phyloP scores from a whole-genome alignment of 2,797 vertebrate species.

The Linurgus olivaceus region DNA sequence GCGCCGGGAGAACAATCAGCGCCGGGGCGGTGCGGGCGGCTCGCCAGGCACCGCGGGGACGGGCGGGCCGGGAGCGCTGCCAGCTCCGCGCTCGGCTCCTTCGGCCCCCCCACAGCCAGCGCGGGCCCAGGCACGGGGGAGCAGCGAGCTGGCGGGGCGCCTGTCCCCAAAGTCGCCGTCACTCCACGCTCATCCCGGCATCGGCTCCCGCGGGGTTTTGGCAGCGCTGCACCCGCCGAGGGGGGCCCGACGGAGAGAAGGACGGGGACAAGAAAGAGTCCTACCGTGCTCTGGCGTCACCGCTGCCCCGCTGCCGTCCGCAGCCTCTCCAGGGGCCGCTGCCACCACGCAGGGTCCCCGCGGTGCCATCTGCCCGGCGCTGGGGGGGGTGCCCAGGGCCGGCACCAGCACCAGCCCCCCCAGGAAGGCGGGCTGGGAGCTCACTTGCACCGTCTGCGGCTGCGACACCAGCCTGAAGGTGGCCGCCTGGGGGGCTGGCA shows the following conservation, averaged over 20 bases:
- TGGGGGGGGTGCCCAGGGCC: neutral
- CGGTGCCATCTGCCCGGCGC: neutral
- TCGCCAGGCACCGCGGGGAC: neutral
- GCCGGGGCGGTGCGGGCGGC: neutral
- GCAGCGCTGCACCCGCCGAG: neutral
- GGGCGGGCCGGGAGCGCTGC: neutral
- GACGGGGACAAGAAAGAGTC: neutral
- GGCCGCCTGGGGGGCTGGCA: slow-evolving; percentile 46
- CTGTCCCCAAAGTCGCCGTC: fast-evolving
- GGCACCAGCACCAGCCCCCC: neutral
- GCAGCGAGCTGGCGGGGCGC: fast-evolving
- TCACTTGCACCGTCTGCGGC: slow-evolving; percentile 70
- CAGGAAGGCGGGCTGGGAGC: neutral
- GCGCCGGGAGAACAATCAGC: neutral
- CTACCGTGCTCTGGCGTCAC: slow-evolving; percentile 47
- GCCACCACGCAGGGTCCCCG: neutral
- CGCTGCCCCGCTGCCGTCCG: neutral
- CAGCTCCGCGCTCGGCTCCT: neutral
- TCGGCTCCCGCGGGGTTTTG: fast-evolving
- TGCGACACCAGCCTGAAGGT: slow-evolving; percentile 66
- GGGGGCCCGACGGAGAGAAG: neutral
- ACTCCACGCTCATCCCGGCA: fast-evolving
- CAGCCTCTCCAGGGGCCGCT: neutral
- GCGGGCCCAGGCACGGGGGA: neutral
- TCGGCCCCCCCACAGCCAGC: neutral